Base-by-base conservation (phyloP, 2,888 invertebrate species). In the Meliscaeva auricollis region DNA sequence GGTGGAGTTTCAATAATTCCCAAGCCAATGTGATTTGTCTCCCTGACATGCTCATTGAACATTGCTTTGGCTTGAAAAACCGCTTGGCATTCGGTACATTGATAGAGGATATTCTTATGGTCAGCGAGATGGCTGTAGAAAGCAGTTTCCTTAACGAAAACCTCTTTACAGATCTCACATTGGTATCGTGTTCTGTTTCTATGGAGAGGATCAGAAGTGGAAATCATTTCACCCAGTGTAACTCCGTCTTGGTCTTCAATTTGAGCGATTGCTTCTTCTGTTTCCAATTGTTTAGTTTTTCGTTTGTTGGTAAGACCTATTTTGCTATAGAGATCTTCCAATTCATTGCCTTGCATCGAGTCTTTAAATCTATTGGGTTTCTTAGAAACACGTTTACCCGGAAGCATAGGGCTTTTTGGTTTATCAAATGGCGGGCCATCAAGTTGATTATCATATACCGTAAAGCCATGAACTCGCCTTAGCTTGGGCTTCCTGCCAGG, bases 321-420 rank as follows among this genome's bases (percentile, higher is more conserved):
- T 89, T 96, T 95, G 88, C 94, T 94, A 88, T 96, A 95, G 87
- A 96, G 95, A 87, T 95, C 93, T 88, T 96, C 96, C 64, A 96
- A 91, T 91, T 96, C 96, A 90, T 95, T 95, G 4, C 96, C 96
- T 94, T 96, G 94, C n/a, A 95, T 94, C 60, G 93, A 93, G 89
- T 94, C 95, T 87, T 92, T 92, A 87, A 93, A 94, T 87, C 94
- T 92, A 0, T 92, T 94, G 0, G 96, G 96, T 17, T 95, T 93
- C 92, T 95, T 96, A 88, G 95, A 94, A 88, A 94, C 93, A 17
- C 96, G 91, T 56, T 72, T 84, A 5, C 30, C n/a, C 5, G 2
- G 2, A 4, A 35, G 11, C 20, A 4, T 46, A 44, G 22, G 7
- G 1, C 9, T 22, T 3, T 2, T n/a, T 17, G 15, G 17, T 22